Conservation (phyloP, 2,797 vertebrate species). For the Apodemus agrarius region DNA sequence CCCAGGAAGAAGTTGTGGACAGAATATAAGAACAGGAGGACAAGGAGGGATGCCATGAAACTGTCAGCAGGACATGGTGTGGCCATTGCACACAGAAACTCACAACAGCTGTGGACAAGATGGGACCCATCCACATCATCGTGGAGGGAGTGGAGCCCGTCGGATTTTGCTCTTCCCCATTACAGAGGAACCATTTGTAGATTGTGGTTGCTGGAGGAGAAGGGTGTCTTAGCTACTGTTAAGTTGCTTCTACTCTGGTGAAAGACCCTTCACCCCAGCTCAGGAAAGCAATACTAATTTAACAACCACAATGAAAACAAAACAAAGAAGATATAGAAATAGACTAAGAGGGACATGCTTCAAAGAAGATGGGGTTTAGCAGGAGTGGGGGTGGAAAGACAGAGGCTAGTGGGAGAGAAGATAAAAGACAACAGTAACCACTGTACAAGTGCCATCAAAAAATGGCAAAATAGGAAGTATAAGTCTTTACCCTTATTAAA, state of each 20-base stretch:
- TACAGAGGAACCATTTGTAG: not conserved
- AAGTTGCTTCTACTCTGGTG: not conserved
- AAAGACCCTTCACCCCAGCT: not conserved
- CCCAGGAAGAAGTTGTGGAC: not conserved
- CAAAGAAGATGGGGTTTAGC: not conserved
- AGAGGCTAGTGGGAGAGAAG: not conserved
- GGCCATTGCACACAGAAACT: not conserved
- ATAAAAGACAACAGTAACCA: not conserved
- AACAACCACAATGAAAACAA: not conserved
- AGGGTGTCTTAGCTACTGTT: not conserved
- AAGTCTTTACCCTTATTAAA: not conserved
- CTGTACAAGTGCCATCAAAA: too few relatives aligned
- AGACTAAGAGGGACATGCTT: not conserved
- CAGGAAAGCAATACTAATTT: not conserved
- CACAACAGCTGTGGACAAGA: not conserved
- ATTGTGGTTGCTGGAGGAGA: not conserved
- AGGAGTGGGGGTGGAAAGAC: too few relatives aligned
- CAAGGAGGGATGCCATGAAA: not conserved
- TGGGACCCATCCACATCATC: too few relatives aligned
- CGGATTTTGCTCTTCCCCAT: not conserved
- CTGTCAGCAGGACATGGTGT: not conserved
- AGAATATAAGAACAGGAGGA: not conserved
- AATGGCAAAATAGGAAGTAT: not conserved
- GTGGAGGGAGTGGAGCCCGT: not conserved
- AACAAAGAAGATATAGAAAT: not conserved